Evolutionary conservation across 23 tunicate species (phyloP), one percentile per base, ranked within the genome.

Genomic region (Ascidia mentula): DNA sequence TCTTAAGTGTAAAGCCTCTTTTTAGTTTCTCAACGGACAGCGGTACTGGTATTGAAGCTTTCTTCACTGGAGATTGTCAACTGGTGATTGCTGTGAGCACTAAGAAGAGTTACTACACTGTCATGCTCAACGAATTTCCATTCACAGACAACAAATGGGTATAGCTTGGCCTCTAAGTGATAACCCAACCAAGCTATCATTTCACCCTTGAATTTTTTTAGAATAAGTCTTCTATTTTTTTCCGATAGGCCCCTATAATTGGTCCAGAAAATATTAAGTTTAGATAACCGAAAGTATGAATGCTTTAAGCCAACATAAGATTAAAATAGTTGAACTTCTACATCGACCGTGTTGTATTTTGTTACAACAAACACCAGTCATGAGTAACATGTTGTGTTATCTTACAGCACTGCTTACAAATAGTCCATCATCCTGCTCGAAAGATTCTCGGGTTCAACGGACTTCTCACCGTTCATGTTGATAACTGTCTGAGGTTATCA

Each of bases 61-160:
- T 93, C 39, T 93, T 93, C 87, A 93, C 98, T 71, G 77, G 84
- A 0, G 98, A 82, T 38, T 93, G 98, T 60, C 89, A 88, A 35
- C 89, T 93, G 6, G 93, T 88, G 60, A 36, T 93, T 8, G 92
- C 98, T 2, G 98, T 93, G 20, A 83, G 85, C 77, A 93, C 92
- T 36, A 93, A 93, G 83, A 93, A 93, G 77, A 88, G 82, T 80
- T 93, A 93, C 75, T 84, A 78, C 73, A 86, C 98, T 31, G 93
- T 93, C 5, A 85, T 69, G 38, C 71, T 93, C 34, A 88, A 93
- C 40, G 92, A 92, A 79, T 82, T 36, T 40, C 98, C 98, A 33
- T 36, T 93, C 30, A 72, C 72, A 28, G 98, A 93, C 59, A 93
- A 93, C 40, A 93, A 88, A 88, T 93, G 98, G 98, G 98, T 93